These are phyloP conservation scores for Siphamia tubifer DNA, from an alignment of 2,113 vertebrate species.

Conservation along the genomic window DNA sequence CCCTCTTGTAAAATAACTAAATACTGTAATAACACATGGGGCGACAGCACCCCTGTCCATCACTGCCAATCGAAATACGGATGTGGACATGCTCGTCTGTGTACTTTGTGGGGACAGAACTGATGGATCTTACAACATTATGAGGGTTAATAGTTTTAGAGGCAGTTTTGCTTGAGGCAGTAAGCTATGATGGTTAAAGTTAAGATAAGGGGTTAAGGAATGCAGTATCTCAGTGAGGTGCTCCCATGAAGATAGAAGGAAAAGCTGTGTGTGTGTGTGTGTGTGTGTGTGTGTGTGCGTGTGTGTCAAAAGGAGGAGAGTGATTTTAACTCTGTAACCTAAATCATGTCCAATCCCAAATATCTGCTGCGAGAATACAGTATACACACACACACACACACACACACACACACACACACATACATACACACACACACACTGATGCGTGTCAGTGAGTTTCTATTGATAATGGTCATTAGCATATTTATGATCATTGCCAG, in stretches of 20 bases:
- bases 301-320: slow-evolving; percentile 61
- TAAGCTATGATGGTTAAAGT: too few relatives aligned
- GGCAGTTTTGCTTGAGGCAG: too few relatives aligned
- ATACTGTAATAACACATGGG: slow-evolving; percentile 63
- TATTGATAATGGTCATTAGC: slow-evolving; percentile 93
- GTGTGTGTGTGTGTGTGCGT: slow-evolving; percentile 38
- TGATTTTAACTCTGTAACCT: slow-evolving; percentile 82
- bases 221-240: too few relatives aligned
- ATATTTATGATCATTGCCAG: slow-evolving; percentile 99
- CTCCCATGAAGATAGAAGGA: too few relatives aligned
- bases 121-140: too few relatives aligned
- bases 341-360: slow-evolving; percentile 87
- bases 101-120: too few relatives aligned
- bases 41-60: slow-evolving; percentile 74
- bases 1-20: slow-evolving; percentile 38
- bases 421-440: slow-evolving; percentile 41
- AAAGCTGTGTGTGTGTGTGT: slow-evolving; percentile 8
- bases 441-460: slow-evolving; percentile 87
- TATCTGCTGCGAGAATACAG: slow-evolving; percentile 53
- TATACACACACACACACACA: slow-evolving; percentile 29
- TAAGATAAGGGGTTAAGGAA: too few relatives aligned
- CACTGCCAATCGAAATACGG: slow-evolving; percentile 64
- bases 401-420: too few relatives aligned
- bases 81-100: slow-evolving; percentile 75
- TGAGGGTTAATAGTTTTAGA: too few relatives aligned